Percentiles rank a stretch among this genome's conserved stretches.
Conservation (phyloP, 2,888 invertebrate genomes). For the Hirtodrosophila histrioides region DNA sequence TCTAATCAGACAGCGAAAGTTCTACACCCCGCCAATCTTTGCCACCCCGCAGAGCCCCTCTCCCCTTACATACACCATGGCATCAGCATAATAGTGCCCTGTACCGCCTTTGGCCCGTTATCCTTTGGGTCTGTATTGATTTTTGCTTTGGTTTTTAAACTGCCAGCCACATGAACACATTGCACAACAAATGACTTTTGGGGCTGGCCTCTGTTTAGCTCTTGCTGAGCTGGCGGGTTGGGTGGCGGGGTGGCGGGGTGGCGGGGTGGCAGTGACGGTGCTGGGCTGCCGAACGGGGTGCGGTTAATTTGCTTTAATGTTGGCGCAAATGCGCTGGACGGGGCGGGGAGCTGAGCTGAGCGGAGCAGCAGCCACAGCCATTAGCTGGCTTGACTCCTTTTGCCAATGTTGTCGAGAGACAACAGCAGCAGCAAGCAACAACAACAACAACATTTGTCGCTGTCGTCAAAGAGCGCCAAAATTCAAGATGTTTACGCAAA, state of each 20-base stretch:
- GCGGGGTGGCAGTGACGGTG: not conserved
- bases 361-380: constrained; percentile 55
- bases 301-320: constrained; percentile 83
- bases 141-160: constrained; percentile 79
- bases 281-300: constrained; percentile 55
- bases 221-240: not conserved
- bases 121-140: constrained; percentile 69
- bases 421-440: constrained; percentile 36
- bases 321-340: constrained; percentile 62
- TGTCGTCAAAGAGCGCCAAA: constrained; percentile 73
- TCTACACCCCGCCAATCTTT: constrained; percentile 2
- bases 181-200: constrained; percentile 82
- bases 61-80: not conserved
- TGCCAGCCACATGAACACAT: constrained; percentile 80
- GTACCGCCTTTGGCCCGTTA: constrained; percentile 22
- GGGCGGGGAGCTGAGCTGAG: constrained; percentile 1
- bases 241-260: not conserved
- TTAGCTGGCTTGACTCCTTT: constrained; percentile 60
- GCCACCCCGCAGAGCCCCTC: not conserved
- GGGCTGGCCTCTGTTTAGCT: constrained; percentile 44
- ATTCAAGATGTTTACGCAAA: constrained; percentile 83
- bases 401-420: constrained; percentile 54
- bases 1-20: constrained; percentile 75
- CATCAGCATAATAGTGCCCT: constrained; percentile 2
- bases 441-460: constrained; percentile 51